Evolutionary conservation across 2,888 invertebrate genomes (phyloP).

Genomic region (Volucella inanis): DNA sequence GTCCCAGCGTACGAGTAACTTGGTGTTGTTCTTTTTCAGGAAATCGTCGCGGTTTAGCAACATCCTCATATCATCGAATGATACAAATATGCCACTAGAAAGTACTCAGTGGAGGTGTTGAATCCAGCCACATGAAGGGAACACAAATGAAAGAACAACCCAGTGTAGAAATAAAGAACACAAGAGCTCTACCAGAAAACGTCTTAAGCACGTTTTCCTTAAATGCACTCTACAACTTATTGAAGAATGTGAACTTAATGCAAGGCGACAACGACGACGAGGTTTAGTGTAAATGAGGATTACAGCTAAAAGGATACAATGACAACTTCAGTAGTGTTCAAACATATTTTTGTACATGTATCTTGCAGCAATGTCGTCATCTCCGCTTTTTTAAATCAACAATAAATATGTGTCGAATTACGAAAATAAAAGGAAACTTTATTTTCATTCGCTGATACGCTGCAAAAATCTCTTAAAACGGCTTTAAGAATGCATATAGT

Average conservation of each 20-base stretch:
- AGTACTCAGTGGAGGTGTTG: constrained; percentile 7
- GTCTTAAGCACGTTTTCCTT: constrained; percentile 71
- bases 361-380: too few species aligned
- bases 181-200: constrained; percentile 54
- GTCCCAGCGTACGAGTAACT: not conserved
- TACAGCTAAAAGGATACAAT: constrained; percentile 34
- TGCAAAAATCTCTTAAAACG: too few species aligned
- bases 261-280: constrained; percentile 47
- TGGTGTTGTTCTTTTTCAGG: constrained; percentile 1
- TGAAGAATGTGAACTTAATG: constrained; percentile 71
- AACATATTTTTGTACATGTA: too few species aligned
- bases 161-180: constrained; percentile 1
- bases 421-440: too few species aligned
- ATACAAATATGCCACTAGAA: too few species aligned
- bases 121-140: constrained; percentile 26
- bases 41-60: not conserved
- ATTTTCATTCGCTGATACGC: too few species aligned
- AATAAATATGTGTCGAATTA: too few species aligned
- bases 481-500: too few species aligned
- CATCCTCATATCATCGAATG: not conserved
- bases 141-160: constrained; percentile 1
- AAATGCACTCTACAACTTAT: constrained; percentile 64
- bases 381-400: too few species aligned
- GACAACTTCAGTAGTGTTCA: not conserved
- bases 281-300: constrained; percentile 65